Evolutionary conservation across 2,797 vertebrate genomes (phyloP).

Genomic region (Margarornis squamiger): DNA sequence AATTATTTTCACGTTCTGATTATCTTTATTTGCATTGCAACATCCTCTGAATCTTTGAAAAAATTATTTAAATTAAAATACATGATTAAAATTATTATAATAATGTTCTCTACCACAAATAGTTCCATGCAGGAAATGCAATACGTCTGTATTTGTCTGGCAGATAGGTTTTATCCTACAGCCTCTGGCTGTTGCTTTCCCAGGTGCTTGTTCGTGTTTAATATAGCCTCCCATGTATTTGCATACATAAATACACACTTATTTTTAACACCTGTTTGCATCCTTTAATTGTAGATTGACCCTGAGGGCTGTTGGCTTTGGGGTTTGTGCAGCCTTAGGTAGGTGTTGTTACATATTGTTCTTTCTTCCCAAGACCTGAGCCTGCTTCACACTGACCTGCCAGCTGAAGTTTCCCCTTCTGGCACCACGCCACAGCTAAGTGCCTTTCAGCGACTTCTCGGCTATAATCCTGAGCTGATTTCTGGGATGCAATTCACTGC

Average conservation of each 20-base stretch:
- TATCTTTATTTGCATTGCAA: constrained; percentile 20
- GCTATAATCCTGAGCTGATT: constrained; percentile 61
- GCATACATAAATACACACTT: constrained; percentile 17
- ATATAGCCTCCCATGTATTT: neutral
- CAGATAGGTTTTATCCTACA: constrained; percentile 27
- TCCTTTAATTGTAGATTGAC: constrained; percentile 26
- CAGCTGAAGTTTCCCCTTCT: constrained; percentile 48
- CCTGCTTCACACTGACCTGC: neutral
- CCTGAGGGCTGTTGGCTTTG: neutral
- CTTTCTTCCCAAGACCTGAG: neutral
- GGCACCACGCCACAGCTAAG: neutral
- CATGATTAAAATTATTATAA: constrained; percentile 25
- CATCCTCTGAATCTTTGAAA: neutral
- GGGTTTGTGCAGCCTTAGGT: neutral
- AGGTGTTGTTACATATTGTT: neutral
- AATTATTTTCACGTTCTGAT: constrained; percentile 19
- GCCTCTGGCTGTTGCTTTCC: neutral
- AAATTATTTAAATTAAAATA: constrained; percentile 7
- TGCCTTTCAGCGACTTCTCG: constrained; percentile 40
- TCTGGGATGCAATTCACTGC: constrained; percentile 56
- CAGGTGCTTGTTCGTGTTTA: constrained; percentile 39
- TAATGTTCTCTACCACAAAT: constrained; percentile 21
- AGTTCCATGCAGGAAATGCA: neutral
- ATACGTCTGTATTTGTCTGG: neutral
- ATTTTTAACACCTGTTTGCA: constrained; percentile 46